Evolutionary conservation across 2,113 vertebrate genomes (phyloP).

Genomic region (Gymnogyps californianus): DNA sequence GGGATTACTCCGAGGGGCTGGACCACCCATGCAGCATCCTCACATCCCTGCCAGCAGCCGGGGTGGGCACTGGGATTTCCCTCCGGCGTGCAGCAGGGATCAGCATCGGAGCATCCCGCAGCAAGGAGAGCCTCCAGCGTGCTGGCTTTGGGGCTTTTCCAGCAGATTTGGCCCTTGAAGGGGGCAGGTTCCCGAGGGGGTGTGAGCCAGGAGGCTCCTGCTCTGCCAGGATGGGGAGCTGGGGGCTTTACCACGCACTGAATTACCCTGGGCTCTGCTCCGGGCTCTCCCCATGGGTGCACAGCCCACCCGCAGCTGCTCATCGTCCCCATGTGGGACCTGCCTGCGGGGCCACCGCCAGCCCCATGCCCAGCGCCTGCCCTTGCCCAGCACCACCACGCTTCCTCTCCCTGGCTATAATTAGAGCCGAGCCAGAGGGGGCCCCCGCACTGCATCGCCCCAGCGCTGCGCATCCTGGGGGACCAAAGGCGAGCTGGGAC

Average conservation of each 20-base stretch:
- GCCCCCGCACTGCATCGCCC: fast-evolving
- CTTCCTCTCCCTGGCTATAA: fast-evolving
- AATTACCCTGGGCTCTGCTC: not conserved
- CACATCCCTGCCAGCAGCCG: not conserved
- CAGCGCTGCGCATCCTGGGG: fast-evolving
- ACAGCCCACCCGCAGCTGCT: not conserved
- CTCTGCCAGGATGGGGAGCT: not conserved
- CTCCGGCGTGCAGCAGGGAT: not conserved
- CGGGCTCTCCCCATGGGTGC: fast-evolving
- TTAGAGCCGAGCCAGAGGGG: fast-evolving
- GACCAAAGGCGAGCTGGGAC: not conserved
- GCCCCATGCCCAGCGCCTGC: fast-evolving
- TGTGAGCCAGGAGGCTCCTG: not conserved
- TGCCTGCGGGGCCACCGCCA: not conserved
- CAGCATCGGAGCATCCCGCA: not conserved
- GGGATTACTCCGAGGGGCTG: not conserved
- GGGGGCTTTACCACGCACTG: fast-evolving
- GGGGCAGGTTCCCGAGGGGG: not conserved
- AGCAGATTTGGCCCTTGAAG: not conserved
- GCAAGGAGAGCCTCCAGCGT: fast-evolving
- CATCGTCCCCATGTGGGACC: fast-evolving
- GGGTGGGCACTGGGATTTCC: constrained; percentile 18
- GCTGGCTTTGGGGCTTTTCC: fast-evolving
- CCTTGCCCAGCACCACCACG: fast-evolving
- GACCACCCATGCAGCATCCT: constrained; percentile 16